Evolutionary conservation across 1,140 invertebrate genomes (phyloP), one percentile per base, ranked within the genome.

Genomic region (Drosophila sechellia): DNA sequence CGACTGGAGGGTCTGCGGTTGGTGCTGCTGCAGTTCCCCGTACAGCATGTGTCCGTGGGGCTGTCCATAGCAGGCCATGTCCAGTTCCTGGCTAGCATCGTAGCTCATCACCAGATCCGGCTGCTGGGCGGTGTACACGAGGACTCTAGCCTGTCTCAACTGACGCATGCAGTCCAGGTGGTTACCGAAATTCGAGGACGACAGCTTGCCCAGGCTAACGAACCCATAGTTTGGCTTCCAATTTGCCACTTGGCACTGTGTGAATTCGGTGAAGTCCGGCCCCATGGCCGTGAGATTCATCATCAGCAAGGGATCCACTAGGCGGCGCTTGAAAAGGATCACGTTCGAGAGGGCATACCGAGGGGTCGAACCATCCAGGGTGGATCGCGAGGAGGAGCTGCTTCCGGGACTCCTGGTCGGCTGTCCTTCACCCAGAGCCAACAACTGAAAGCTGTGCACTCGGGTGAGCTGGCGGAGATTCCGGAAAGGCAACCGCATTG

Each of bases 221-320:
- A 81, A 81, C 0, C 91, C 91, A 43, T 79, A 92, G 70, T 92
- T 92, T 3, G 91, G 91, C 37, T 86, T 90, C 83, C 84, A 86
- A 39, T 91, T 90, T 22, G 84, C 87, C 48, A 92, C 81, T 49
- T 92, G 90, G 25, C 91, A 92, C 52, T 85, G 80, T 0, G 90
- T 91, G 17, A 92, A 81, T 45, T 91, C 91, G 1, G 76, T 86
- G 27, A 89, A 92, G 37, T 92, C 91, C 5, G 91, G 91, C 0
- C 91, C 91, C 81, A 92, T 90, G 8, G 90, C 78, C 0, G 90
- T 92, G 4, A 92, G 40, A 52, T 92, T 90, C 5, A 90, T 49
- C 63, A 92, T 72, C 0, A 79, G 49, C 31, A 66, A 42, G 20
- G 66, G 81, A 3, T 80, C 76, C 0, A 42, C 5, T 0, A 92